These are phyloP conservation scores for Aethina tumida DNA, from an alignment of 1,140 invertebrate species.

Conservation along the genomic window DNA sequence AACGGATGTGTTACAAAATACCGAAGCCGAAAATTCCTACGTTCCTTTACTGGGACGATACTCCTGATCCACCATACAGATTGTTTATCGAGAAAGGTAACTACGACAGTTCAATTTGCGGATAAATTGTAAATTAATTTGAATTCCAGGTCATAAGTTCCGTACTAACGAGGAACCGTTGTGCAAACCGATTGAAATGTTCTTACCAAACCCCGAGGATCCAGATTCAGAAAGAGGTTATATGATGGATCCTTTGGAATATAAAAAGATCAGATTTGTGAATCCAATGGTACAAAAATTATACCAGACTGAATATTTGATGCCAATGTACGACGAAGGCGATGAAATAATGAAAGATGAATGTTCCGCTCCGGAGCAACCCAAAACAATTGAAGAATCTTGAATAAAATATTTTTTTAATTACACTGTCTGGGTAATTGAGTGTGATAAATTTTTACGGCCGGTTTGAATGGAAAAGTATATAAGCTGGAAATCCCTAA, in stretches of 20 bases:
- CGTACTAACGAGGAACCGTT: constrained; percentile 22
- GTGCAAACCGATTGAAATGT: constrained; percentile 23
- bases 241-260: constrained; percentile 20
- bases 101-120: no score
- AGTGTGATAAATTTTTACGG: no score
- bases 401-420: no score
- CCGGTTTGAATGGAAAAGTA: no score
- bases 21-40: constrained; percentile 32
- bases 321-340: no score
- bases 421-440: no score
- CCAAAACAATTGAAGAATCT: no score
- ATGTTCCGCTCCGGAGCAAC: no score
- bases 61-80: constrained; percentile 33
- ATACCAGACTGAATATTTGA: no score
- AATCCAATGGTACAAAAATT: constrained; percentile 49
- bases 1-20: constrained; percentile 25
- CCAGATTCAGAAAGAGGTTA: constrained; percentile 23
- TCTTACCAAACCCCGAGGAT: constrained; percentile 26
- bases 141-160: constrained; percentile 31
- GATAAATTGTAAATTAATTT: no score
- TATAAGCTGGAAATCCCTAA: no score
- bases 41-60: constrained; percentile 34
- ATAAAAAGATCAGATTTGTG: constrained; percentile 28
- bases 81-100: constrained; percentile 32
- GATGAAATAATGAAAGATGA: no score